These are phyloP conservation scores for Panthera uncia DNA, from an alignment of 2,113 vertebrate genomes.

Conservation along the genomic window DNA sequence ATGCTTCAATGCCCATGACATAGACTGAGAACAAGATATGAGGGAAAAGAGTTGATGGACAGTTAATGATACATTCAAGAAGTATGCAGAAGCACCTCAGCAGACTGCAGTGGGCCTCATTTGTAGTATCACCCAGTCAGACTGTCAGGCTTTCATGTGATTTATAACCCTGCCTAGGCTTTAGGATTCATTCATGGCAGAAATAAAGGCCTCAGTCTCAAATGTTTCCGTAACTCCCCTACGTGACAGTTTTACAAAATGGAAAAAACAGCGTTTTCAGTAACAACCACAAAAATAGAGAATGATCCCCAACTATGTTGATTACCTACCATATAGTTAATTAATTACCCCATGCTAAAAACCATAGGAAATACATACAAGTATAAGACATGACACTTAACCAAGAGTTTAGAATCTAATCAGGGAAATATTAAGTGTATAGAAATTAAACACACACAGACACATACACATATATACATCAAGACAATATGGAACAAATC, in stretches of 20 bases:
- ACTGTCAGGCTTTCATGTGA: background rate
- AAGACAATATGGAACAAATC: background rate
- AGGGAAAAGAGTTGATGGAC: background rate
- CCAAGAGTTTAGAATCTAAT: background rate
- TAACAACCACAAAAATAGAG: background rate
- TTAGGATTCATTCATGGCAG: background rate
- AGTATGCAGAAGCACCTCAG: background rate
- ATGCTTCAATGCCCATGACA: background rate
- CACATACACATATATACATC: background rate
- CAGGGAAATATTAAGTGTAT: background rate
- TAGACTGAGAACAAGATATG: background rate
- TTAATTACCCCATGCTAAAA: background rate
- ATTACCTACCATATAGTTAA: background rate
- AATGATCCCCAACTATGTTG: background rate
- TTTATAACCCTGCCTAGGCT: background rate
- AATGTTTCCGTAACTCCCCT: background rate
- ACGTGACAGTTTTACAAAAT: background rate
- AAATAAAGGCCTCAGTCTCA: background rate
- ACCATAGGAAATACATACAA: background rate
- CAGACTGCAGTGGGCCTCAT: background rate
- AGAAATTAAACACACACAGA: conserved; percentile 37
- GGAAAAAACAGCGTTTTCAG: background rate
- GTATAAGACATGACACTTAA: background rate
- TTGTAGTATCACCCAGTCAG: background rate
- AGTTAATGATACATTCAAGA: background rate